Percentiles rank a stretch among this genome's conserved stretches.
Evolutionary conservation across 1,140 invertebrate genomes (phyloP).

Genomic region (Sitophilus oryzae): DNA sequence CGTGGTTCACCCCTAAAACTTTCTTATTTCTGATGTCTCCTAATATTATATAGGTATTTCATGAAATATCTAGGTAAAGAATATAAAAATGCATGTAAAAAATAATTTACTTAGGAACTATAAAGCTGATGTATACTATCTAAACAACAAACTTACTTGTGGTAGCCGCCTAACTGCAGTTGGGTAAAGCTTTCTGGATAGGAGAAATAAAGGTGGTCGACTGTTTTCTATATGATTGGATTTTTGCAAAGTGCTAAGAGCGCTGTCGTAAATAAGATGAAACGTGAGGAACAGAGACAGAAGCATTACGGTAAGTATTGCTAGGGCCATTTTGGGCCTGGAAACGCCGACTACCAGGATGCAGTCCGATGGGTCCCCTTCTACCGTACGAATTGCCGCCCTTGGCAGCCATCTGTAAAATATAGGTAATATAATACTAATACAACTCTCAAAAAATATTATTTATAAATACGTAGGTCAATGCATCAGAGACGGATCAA

Average conservation of each 20-base stretch:
- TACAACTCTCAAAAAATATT: too few species aligned
- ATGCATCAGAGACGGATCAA: too few species aligned
- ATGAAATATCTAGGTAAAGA: too few species aligned
- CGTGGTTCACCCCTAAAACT: too few species aligned
- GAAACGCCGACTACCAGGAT: constrained; percentile 72
- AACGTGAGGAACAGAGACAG: constrained; percentile 74
- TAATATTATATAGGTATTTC: too few species aligned
- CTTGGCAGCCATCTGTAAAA: constrained; percentile 66
- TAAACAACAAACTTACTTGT: constrained; percentile 24
- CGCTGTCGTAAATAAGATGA: constrained; percentile 74
- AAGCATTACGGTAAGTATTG: constrained; percentile 67
- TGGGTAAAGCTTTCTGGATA: constrained; percentile 38
- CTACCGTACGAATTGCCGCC: constrained; percentile 67
- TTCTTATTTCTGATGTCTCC: too few species aligned
- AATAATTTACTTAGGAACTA: too few species aligned
- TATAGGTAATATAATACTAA: neutral
- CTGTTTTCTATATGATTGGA: constrained; percentile 23
- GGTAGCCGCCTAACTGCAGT: constrained; percentile 35
- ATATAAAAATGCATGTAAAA: too few species aligned
- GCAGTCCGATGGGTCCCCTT: constrained; percentile 71
- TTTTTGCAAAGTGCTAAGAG: constrained; percentile 67
- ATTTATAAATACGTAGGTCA: too few species aligned
- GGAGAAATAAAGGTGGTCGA: constrained; percentile 33
- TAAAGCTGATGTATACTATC: too few species aligned
- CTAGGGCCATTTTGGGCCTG: constrained; percentile 70